phyloP scores from a whole-genome alignment of 1,140 invertebrate genomes.

The Protaetia brevitarsis region DNA sequence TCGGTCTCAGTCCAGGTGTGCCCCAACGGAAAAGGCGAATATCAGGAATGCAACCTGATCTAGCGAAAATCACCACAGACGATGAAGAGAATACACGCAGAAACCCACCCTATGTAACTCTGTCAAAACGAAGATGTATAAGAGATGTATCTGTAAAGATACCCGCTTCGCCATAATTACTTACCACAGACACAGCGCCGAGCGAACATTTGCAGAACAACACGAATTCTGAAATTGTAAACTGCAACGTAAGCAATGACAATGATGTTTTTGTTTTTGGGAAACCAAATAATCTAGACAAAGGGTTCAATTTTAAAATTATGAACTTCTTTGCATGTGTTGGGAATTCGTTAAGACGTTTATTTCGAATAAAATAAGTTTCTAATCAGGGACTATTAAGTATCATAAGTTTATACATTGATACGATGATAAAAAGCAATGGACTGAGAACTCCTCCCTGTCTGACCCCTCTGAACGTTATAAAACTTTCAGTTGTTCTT shows the following conservation, averaged over 20 bases:
- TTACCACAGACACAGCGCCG: not conserved
- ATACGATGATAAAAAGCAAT: no score
- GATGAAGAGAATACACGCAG: not conserved
- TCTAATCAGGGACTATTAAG: no score
- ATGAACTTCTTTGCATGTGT: not conserved
- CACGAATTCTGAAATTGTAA: not conserved
- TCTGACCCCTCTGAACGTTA: no score
- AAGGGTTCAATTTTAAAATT: not conserved
- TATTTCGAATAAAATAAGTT: not conserved
- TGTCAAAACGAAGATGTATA: not conserved
- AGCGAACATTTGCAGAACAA: not conserved
- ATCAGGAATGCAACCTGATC: not conserved
- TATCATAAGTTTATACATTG: no score
- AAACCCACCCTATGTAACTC: no score
- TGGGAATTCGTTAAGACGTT: not conserved
- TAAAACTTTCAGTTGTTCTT: no score
- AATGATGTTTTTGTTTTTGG: not conserved
- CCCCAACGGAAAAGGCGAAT: conserved; percentile 37
- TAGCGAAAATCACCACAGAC: not conserved
- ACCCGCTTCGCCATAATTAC: not conserved
- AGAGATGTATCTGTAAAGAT: not conserved
- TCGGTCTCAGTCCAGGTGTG: conserved; percentile 42
- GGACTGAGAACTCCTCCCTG: no score
- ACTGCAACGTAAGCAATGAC: not conserved
- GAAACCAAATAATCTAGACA: not conserved